Evolutionary conservation across 2,797 vertebrate species (phyloP), one percentile per base, ranked within the genome.

Genomic region (Babyrousa celebensis): DNA sequence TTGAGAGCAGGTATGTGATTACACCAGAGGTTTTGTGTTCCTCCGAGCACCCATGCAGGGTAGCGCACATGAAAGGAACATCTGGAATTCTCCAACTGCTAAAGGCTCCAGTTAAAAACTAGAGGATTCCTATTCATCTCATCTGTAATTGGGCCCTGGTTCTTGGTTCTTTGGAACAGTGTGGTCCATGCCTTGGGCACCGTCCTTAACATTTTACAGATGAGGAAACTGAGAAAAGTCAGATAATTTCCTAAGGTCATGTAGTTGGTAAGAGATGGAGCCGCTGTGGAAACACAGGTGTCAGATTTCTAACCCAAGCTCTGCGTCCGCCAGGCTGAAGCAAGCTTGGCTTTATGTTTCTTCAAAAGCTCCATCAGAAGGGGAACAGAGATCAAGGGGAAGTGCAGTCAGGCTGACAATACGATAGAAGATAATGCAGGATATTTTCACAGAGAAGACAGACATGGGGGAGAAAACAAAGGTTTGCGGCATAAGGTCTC

Each of bases 1-100:
- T 80, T 75, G 77, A 94, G 88, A 96, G 91, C 72, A 85, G 84
- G 48, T 84, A 8, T 90, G 29, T 87, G 82, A 91, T 91, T 75
- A 40, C 5, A 1, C 8, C 6, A 60, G 70, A 85, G 67, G 62
- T 89, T 96, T 95, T 86, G 75, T 89, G 65, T 62, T 94, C 56
- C 54, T 94, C 65, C 1, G 1, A 75, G 91, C 12, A 65, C 77
- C 48, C 79, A 87, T 25, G 58, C 6, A 48, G 94, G 43, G 85
- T 48, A 43, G 32, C 68, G 83, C 18, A 80, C 75, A 87, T 97
- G 92, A 97, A 98, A 95, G 40, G 36, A 94, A 52, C 72, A 85
- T 96, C 62, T 95, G 68, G 91, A 93, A 85, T 94, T 91, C 82
- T 96, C 63, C 63, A 12, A 82, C 85, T 93, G 97, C 84, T 89